Percentiles rank a stretch among this genome's conserved stretches.
Evolutionary conservation across 2,113 vertebrate species (phyloP).

Genomic region (Collichthys lucidus): DNA sequence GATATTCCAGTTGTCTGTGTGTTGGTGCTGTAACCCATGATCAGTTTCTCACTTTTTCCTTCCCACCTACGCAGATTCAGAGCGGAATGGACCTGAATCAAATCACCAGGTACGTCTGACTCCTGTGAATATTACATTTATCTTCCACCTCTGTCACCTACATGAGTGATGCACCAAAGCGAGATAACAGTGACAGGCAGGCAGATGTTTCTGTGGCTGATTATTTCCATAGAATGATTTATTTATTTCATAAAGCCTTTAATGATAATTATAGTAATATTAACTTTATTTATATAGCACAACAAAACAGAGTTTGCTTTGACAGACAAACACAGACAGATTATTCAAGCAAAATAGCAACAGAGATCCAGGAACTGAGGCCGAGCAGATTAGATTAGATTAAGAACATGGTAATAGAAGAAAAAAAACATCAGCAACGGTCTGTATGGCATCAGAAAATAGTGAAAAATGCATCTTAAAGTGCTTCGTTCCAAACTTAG

Average conservation of each 20-base stretch:
- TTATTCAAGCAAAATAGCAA: too few species aligned
- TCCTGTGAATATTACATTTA: constrained; percentile 2
- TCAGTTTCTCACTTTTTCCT: constrained; percentile 73
- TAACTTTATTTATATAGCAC: too few species aligned
- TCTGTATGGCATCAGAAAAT: not conserved
- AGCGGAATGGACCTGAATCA: constrained; percentile 90
- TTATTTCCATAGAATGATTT: not conserved
- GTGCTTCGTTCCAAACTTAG: not conserved
- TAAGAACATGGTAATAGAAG: too few species aligned
- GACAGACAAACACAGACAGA: too few species aligned
- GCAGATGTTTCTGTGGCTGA: not conserved
- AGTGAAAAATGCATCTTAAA: not conserved
- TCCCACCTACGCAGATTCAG: constrained; percentile 84
- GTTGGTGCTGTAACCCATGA: not conserved
- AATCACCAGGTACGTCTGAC: constrained; percentile 87
- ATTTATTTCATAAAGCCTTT: not conserved
- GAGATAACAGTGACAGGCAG: not conserved
- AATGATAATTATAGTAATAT: not conserved
- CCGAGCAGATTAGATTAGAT: too few species aligned
- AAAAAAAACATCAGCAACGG: too few species aligned
- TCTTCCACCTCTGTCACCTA: constrained; percentile 23
- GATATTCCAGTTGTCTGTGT: not conserved
- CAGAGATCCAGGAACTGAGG: too few species aligned
- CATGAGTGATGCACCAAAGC: not conserved
- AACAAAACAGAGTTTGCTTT: too few species aligned